Evolutionary conservation across 2,797 vertebrate genomes (phyloP).

Genomic region (Podargus strigoides): DNA sequence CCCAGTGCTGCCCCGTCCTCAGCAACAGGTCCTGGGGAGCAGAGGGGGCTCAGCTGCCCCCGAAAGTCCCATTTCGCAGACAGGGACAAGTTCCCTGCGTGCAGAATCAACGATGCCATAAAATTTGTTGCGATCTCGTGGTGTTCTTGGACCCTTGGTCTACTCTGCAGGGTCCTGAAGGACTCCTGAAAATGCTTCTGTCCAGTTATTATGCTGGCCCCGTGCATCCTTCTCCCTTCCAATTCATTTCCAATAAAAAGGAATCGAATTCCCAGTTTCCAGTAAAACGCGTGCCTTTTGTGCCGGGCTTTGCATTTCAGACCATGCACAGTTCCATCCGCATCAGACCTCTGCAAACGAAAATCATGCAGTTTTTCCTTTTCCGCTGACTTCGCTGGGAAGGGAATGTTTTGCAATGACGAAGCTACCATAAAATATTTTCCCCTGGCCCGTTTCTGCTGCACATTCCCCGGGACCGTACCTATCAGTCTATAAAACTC

Average conservation of each 20-base stretch:
- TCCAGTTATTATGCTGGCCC: background rate
- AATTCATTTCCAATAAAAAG: background rate
- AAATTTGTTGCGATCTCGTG: background rate
- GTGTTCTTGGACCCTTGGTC: fast-evolving
- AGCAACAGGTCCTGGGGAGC: background rate
- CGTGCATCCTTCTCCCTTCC: background rate
- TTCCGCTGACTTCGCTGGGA: background rate
- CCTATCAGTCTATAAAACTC: background rate
- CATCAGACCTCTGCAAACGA: background rate
- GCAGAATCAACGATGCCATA: fast-evolving
- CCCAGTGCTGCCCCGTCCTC: background rate
- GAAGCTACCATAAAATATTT: background rate
- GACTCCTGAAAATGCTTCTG: background rate
- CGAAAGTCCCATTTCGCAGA: fast-evolving
- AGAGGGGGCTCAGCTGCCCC: background rate
- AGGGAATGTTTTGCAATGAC: background rate
- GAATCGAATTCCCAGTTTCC: constrained; percentile 13
- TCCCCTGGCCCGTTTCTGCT: background rate
- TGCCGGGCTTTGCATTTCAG: constrained; percentile 16
- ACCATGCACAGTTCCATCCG: background rate
- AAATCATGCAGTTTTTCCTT: background rate
- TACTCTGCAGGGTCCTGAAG: background rate
- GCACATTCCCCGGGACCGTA: background rate
- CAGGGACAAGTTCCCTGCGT: background rate
- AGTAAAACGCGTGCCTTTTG: background rate